Evolutionary conservation across 2,888 invertebrate genomes (phyloP).

Genomic region (Cerastis rubricosa): DNA sequence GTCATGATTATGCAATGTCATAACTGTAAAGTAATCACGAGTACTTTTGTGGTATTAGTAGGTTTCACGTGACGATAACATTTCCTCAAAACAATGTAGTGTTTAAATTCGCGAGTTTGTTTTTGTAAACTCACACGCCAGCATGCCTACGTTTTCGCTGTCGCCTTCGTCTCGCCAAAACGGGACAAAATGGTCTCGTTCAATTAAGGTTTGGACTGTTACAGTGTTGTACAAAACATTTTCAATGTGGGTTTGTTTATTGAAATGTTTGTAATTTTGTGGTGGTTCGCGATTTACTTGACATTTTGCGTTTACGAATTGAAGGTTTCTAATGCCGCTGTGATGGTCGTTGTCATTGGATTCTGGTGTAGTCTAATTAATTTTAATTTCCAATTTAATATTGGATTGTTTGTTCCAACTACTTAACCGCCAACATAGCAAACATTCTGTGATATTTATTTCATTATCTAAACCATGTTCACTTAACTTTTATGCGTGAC

Average conservation of each 20-base stretch:
- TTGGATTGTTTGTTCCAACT: background rate
- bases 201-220: conserved; percentile 47
- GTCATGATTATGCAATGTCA: conserved; percentile 55
- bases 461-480: conserved; percentile 7
- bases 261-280: conserved; percentile 26
- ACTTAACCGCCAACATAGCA: background rate
- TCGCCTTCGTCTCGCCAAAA: conserved; percentile 66
- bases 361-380: background rate
- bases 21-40: conserved; percentile 60
- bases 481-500: conserved; percentile 11
- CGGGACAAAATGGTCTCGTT: conserved; percentile 60
- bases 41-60: conserved; percentile 42
- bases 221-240: conserved; percentile 47
- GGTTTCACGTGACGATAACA: conserved; percentile 73
- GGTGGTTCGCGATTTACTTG: conserved; percentile 13
- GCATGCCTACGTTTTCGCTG: conserved; percentile 46
- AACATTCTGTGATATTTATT: conserved; percentile 14
- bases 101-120: conserved; percentile 66
- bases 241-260: conserved; percentile 26
- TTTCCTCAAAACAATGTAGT: conserved; percentile 74
- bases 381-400: background rate
- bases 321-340: background rate
- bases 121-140: conserved; percentile 64
- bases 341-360: background rate
- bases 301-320: background rate